Evolutionary conservation across 2,888 invertebrate species (phyloP), one percentile per base, ranked within the genome.

Genomic region (Muscina levida): DNA sequence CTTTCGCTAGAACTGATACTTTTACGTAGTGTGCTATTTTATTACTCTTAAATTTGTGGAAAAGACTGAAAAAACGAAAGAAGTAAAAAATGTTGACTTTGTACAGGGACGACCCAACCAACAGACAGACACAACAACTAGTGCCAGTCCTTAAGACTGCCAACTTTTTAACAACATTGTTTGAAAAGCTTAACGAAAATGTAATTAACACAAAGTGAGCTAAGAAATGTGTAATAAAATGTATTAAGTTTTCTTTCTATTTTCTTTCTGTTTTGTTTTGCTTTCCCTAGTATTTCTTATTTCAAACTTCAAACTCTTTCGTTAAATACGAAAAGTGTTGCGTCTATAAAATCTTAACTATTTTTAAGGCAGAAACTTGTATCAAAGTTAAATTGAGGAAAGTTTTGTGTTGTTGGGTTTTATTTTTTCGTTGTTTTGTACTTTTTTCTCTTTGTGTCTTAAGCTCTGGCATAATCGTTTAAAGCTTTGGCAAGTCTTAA

Each of bases 171-270:
- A 59, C 37, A 59, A 59, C 37, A 59, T 31, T 59, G 37, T 59
- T 59, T 15, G 31, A 59, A 59, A 31, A 46, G 72, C 66, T 74
- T 72, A 75, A 72, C 72, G 37, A 72, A 79, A 75, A 68, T 72
- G 72, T 72, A 75, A 79, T 72, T 79, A 79, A 79, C 72, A 68
- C 62, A 75, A 72, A 79, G 72, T 15, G 8, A 72, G 59, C 46
- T 37, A 48, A 59, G 46, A 68, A 75, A 71, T 72, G 57, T 19
- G 26, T 42, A 67, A 67, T 48, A 71, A 70, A 68, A 57, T 17
- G 31, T 15, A 15, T 2, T 51, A 1, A 1, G 24, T 53, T 53
- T 51, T 17, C 22, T 44, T 44, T n/a, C 3, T 48, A 15, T 48
- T 48, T 2, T n/a, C 17, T 48, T 48, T 48, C 15, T 44, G 44